phyloP scores from a whole-genome alignment of 2,888 invertebrate species.

The Leptura quadrifasciata region DNA sequence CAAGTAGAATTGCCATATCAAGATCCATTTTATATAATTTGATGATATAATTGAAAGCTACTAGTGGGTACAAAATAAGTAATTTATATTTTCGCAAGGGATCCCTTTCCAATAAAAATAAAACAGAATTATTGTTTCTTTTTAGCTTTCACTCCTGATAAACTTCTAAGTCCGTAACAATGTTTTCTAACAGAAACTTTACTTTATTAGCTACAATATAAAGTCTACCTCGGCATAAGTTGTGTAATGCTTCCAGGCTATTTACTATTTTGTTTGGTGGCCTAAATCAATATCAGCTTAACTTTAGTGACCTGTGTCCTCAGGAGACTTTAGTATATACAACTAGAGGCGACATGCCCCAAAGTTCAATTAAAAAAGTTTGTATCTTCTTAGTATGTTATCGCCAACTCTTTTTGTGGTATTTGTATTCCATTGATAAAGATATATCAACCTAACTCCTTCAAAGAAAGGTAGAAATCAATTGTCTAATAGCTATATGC shows the following conservation, averaged over 20 bases:
- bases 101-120: not conserved
- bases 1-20: no score
- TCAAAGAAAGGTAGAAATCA: no score
- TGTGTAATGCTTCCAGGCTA: conserved; percentile 7
- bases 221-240: conserved; percentile 1
- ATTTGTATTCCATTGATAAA: not conserved
- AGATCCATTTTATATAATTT: no score
- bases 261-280: conserved; percentile 16
- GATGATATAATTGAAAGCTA: no score
- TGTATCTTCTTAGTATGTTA: conserved; percentile 1
- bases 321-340: not conserved
- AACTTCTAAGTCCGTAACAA: not conserved
- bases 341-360: not conserved
- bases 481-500: no score
- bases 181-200: conserved; percentile 7
- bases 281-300: conserved; percentile 21
- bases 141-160: not conserved
- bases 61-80: no score
- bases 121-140: not conserved
- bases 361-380: conserved; percentile 7
- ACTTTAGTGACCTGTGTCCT: conserved; percentile 12
- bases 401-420: not conserved
- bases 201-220: not conserved
- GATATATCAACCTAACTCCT: no score
- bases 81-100: no score